Percentiles rank a stretch among this genome's conserved stretches.
Conservation (phyloP, 2,888 invertebrate species). For the Synergus umbraculus region DNA sequence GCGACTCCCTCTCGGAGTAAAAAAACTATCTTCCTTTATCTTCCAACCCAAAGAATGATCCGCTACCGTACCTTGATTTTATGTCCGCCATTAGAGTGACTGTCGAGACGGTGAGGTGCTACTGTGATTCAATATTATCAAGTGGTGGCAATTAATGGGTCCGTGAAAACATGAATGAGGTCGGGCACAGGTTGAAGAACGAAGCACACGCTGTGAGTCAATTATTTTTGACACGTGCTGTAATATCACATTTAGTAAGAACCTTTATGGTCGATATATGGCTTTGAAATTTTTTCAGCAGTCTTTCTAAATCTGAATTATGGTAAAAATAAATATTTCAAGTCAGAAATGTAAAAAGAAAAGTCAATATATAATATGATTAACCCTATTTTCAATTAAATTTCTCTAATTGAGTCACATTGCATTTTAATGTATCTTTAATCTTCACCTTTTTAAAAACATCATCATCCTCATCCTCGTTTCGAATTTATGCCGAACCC, state of each 20-base stretch:
- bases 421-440: constrained; percentile 34
- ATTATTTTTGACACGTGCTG: neutral
- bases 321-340: neutral
- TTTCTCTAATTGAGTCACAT: neutral
- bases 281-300: neutral
- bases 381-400: too few relatives aligned
- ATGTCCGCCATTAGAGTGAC: constrained; percentile 62
- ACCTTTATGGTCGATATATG: neutral
- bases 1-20: constrained; percentile 63
- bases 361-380: too few relatives aligned
- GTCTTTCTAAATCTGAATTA: neutral
- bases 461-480: constrained; percentile 39
- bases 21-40: constrained; percentile 53
- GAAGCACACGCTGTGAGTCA: constrained; percentile 12
- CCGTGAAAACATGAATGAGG: constrained; percentile 55
- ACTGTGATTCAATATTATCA: constrained; percentile 64
- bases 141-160: constrained; percentile 62
- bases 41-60: constrained; percentile 41
- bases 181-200: neutral
- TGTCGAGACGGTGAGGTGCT: constrained; percentile 55
- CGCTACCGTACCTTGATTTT: constrained; percentile 58
- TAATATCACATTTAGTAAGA: neutral
- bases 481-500: constrained; percentile 58
- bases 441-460: constrained; percentile 37
- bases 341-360: neutral